Evolutionary conservation across 2,888 invertebrate genomes (phyloP).

Genomic region (Cecidostiba fungosa): DNA sequence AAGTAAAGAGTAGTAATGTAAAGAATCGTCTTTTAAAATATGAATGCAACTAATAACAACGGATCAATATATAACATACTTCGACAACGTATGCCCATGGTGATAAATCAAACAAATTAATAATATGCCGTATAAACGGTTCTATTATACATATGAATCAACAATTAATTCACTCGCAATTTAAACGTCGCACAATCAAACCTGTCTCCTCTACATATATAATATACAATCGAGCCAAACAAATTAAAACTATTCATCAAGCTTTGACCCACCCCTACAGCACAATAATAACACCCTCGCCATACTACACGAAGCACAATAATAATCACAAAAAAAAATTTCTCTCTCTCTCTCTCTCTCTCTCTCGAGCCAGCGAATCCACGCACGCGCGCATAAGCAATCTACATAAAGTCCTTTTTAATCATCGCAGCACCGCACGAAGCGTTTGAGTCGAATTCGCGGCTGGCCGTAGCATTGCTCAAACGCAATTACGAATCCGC

Average conservation of each 20-base stretch:
- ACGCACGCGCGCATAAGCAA: constrained; percentile 1
- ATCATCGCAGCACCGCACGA: constrained; percentile 29
- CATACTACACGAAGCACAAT: not conserved
- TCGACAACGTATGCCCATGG: not conserved
- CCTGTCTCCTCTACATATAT: not conserved
- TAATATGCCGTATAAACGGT: not conserved
- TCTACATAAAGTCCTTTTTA: constrained; percentile 60
- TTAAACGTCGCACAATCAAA: not conserved
- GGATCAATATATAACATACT: too few species aligned
- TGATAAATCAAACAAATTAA: not conserved
- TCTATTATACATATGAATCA: not conserved
- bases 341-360: too few species aligned
- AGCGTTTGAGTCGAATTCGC: constrained; percentile 24
- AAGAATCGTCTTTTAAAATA: not conserved
- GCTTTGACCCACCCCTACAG: not conserved
- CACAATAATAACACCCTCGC: not conserved
- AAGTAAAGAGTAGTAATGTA: too few species aligned
- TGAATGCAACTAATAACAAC: too few species aligned
- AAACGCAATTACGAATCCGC: constrained; percentile 53
- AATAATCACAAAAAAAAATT: not conserved
- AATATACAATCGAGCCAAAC: not conserved
- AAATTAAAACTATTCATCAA: not conserved
- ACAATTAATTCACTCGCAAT: not conserved
- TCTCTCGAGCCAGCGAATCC: not conserved
- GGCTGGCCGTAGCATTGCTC: constrained; percentile 13